Evolutionary conservation across 37 sponge, comb jelly and placozoan genomes (phyloP).

Genomic region (Lycopodina hypogea): DNA sequence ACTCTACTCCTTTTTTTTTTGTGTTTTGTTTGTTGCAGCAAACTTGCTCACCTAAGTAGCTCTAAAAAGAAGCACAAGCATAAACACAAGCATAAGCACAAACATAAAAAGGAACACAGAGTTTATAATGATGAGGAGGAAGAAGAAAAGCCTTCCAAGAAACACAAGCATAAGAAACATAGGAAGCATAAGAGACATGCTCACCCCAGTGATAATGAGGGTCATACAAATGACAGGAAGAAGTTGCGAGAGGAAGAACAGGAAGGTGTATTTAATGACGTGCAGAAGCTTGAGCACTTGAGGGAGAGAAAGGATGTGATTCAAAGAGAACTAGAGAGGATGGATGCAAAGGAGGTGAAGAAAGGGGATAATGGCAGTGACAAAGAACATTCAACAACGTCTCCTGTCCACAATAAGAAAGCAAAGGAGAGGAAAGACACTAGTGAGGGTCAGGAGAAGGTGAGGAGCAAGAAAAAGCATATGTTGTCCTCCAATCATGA

Average conservation of each 20-base stretch:
- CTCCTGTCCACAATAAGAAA: neutral
- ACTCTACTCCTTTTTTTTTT: too few species aligned
- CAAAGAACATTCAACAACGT: neutral
- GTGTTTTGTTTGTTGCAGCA: neutral
- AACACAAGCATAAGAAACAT: slow-evolving; percentile 69
- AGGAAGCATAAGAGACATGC: slow-evolving; percentile 61
- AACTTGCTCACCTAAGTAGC: neutral
- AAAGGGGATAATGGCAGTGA: neutral
- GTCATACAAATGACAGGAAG: neutral
- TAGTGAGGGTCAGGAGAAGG: neutral
- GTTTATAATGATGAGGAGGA: slow-evolving; percentile 24
- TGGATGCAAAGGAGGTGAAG: neutral
- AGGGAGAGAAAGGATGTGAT: slow-evolving; percentile 39
- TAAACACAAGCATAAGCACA: slow-evolving; percentile 86
- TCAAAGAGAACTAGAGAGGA: slow-evolving; percentile 20
- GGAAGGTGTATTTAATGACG: neutral
- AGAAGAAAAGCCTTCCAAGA: slow-evolving; percentile 13
- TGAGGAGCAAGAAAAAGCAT: neutral
- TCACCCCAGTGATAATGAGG: slow-evolving; percentile 30
- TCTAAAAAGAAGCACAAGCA: slow-evolving; percentile 62
- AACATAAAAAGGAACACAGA: slow-evolving; percentile 67
- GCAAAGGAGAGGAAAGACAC: neutral
- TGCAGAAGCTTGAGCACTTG: slow-evolving; percentile 14
- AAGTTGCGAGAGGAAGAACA: neutral
- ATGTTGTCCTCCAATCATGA: neutral